These are phyloP conservation scores for Prolemur simus DNA, from an alignment of 2,113 vertebrate genomes.

Conservation along the genomic window DNA sequence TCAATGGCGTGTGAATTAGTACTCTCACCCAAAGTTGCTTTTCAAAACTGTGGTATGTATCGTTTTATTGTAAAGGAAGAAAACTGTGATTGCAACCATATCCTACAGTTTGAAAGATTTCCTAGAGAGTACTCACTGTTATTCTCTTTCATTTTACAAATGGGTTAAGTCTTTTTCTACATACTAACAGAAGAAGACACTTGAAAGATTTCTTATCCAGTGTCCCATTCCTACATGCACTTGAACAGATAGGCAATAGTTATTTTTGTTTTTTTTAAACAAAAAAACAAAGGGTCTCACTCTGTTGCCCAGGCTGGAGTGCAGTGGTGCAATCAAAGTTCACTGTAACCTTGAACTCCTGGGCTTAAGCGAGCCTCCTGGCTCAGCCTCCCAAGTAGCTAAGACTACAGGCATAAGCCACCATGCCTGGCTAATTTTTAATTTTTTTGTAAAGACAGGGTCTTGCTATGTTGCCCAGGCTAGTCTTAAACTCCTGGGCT, in stretches of 20 bases:
- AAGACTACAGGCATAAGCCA: too few relatives aligned
- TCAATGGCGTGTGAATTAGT: background rate
- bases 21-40: background rate
- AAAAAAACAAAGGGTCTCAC: too few relatives aligned
- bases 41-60: background rate
- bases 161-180: background rate
- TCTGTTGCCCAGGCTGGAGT: too few relatives aligned
- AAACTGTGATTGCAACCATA: background rate
- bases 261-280: background rate
- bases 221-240: background rate
- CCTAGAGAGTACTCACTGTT: background rate
- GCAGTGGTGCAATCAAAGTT: too few relatives aligned
- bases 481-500: too few relatives aligned
- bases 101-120: background rate
- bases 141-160: conserved; percentile 1
- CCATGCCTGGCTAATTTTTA: too few relatives aligned
- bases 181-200: background rate
- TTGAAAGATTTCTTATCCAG: background rate
- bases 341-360: too few relatives aligned
- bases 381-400: too few relatives aligned
- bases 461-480: too few relatives aligned
- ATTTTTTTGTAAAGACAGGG: too few relatives aligned
- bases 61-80: background rate
- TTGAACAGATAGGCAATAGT: background rate
- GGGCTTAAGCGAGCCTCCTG: too few relatives aligned